Evolutionary conservation across 2,888 invertebrate genomes (phyloP).

Genomic region (Pristionchus exspectatus): DNA sequence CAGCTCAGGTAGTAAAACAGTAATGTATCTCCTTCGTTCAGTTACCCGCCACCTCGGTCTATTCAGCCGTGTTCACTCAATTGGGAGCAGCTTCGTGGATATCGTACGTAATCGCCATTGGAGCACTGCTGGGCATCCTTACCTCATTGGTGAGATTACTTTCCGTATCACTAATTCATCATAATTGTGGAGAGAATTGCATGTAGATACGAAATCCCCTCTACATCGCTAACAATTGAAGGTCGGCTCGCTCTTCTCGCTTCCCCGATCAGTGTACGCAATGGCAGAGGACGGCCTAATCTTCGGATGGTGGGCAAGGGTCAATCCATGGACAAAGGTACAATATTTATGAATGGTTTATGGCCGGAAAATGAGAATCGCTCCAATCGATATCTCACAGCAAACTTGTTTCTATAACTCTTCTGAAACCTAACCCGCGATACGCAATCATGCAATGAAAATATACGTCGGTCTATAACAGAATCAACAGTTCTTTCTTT

Average conservation of each 20-base stretch:
- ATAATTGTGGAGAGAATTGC: background rate
- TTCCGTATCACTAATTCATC: background rate
- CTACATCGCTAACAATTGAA: background rate
- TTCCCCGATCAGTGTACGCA: constrained; percentile 66
- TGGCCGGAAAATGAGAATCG: too few relatives aligned
- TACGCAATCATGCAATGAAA: too few relatives aligned
- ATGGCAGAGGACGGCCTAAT: constrained; percentile 69
- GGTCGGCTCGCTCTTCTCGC: constrained; percentile 64
- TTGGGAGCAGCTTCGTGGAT: constrained; percentile 5
- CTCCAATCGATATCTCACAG: too few relatives aligned
- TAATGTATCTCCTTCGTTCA: background rate
- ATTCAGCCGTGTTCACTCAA: background rate
- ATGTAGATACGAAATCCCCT: too few relatives aligned
- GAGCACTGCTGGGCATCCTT: constrained; percentile 50
- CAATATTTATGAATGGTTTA: background rate
- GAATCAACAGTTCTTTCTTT: too few relatives aligned
- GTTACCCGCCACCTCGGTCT: constrained; percentile 22
- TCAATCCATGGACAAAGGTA: constrained; percentile 61
- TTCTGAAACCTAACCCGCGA: too few relatives aligned
- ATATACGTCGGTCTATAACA: too few relatives aligned
- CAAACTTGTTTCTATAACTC: too few relatives aligned
- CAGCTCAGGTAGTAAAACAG: too few relatives aligned
- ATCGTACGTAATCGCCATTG: constrained; percentile 1
- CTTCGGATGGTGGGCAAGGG: constrained; percentile 64
- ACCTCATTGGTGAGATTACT: constrained; percentile 32